Conservation (phyloP, 1,140 invertebrate genomes). For the Macrocentrus cingulum region DNA sequence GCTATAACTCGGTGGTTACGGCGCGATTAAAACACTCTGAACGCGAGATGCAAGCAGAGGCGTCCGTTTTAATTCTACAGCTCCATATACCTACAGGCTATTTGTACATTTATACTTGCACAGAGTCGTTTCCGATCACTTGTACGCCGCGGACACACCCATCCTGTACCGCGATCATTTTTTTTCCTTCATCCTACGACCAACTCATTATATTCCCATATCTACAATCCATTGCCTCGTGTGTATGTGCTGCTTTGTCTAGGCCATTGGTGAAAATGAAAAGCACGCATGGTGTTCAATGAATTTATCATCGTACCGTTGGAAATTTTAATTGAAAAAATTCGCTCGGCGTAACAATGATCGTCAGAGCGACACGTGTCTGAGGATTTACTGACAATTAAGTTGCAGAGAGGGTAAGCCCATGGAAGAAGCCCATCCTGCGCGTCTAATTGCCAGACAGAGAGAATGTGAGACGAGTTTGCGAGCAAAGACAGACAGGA, state of each 20-base stretch:
- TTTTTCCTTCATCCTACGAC: slow-evolving; percentile 29
- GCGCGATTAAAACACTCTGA: not conserved
- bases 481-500: not conserved
- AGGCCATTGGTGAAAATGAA: too few species aligned
- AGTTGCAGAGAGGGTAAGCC: not conserved
- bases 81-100: not conserved
- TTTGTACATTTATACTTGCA: slow-evolving; percentile 7
- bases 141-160: slow-evolving; percentile 27
- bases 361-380: too few species aligned
- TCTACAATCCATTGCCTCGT: too few species aligned
- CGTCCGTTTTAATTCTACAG: slow-evolving; percentile 4
- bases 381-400: not conserved
- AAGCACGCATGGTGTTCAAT: too few species aligned
- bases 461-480: not conserved
- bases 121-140: slow-evolving; percentile 25
- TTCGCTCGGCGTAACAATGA: too few species aligned
- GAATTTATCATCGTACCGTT: too few species aligned
- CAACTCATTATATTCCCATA: slow-evolving; percentile 27
- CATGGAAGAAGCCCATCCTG: not conserved
- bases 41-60: not conserved
- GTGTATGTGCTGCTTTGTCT: too few species aligned
- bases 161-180: slow-evolving; percentile 24
- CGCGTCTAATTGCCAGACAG: slow-evolving; percentile 9
- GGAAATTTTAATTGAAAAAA: too few species aligned
- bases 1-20: not conserved